Evolutionary conservation across 2,888 invertebrate genomes (phyloP), one percentile per base, ranked within the genome.

Genomic region (Sycophila texana): DNA sequence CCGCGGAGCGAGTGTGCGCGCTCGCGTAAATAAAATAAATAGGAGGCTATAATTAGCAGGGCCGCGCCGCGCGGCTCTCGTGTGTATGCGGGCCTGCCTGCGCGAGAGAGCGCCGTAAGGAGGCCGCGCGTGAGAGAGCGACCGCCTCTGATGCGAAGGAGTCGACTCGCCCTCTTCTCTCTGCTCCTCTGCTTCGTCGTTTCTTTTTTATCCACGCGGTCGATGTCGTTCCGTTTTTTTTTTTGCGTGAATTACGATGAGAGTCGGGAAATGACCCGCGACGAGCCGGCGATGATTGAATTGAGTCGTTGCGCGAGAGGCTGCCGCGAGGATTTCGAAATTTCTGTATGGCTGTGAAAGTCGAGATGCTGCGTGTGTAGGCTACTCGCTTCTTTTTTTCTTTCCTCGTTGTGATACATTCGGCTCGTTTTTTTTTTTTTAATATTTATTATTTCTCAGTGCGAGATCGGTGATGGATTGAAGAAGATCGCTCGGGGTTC

Each of bases 21-120:
- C 78, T 81, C 85, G 87, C 84, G 88, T 86, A 89, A 89, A 90
- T 89, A 88, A 90, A 89, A 89, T 88, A 90, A 89, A 90, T 90
- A 90, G 87, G 86, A 85, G 86, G 87, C 87, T 90, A 88, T 90
- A 90, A 90, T 89, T 90, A 90, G 88, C 87, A 85, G 85, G 84
- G 65, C 74, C 70, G 74, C 53, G 58, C 73, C 60, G 63, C 60
- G 63, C 61, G 53, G 72, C 16, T 73, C 73, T 74, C 63, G 18
- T 39, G 1, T 18, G 26, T 49, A 70, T 70, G 60, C 65, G 71
- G 53, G 66, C 72, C 75, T 77, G 65, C 26, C 26, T 57, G 30
- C 61, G n/a, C 51, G 53, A 7, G 53, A n/a, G 53, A 53, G 53
- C n/a, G 53, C 53, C n/a, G 61, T 26, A 49, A 49, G 63, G 53